A percentile compares a stretch with the other conserved stretches of the same genome.
These are phyloP conservation scores for Cotesia glomerata DNA, from an alignment of 1,140 invertebrate species.

Conservation along the genomic window DNA sequence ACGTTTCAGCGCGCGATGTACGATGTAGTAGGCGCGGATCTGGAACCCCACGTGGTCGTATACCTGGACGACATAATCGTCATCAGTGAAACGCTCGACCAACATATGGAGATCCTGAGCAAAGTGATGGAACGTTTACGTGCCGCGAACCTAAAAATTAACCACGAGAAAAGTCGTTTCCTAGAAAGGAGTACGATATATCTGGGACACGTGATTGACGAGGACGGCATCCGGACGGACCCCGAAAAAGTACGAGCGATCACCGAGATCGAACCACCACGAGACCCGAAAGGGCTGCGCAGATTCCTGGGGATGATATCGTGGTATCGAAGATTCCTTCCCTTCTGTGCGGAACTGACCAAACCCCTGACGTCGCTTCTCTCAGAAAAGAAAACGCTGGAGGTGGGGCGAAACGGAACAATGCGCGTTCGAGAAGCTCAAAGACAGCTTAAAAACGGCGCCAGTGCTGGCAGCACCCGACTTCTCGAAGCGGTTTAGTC, in stretches of 20 bases:
- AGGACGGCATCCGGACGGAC: slow-evolving; percentile 39
- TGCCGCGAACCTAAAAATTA: slow-evolving; percentile 36
- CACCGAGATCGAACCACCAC: slow-evolving; percentile 13
- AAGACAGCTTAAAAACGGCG: not conserved
- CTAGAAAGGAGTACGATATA: slow-evolving; percentile 37
- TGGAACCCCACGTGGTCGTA: slow-evolving; percentile 22
- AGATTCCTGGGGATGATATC: slow-evolving; percentile 42
- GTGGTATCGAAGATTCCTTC: slow-evolving; percentile 56
- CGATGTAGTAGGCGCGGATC: slow-evolving; percentile 17
- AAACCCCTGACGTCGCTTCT: slow-evolving; percentile 40
- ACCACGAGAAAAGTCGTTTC: slow-evolving; percentile 41
- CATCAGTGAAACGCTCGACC: not conserved
- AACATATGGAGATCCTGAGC: slow-evolving; percentile 33
- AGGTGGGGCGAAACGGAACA: slow-evolving; percentile 36
- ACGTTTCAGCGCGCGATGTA: slow-evolving; percentile 45
- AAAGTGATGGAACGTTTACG: slow-evolving; percentile 34
- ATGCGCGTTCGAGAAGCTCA: not conserved
- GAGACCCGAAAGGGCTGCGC: slow-evolving; percentile 37
- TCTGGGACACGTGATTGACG: slow-evolving; percentile 39
- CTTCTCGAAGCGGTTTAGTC: slow-evolving; percentile 41
- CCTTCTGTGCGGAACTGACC: slow-evolving; percentile 44
- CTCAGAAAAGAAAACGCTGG: slow-evolving; percentile 39
- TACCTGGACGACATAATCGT: slow-evolving; percentile 41
- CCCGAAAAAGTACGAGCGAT: slow-evolving; percentile 39
- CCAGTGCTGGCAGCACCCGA: slow-evolving; percentile 34